A percentile compares a stretch with the other conserved stretches of the same genome.
Conservation (phyloP, 2,888 invertebrate genomes). For the Tipula confusa region DNA sequence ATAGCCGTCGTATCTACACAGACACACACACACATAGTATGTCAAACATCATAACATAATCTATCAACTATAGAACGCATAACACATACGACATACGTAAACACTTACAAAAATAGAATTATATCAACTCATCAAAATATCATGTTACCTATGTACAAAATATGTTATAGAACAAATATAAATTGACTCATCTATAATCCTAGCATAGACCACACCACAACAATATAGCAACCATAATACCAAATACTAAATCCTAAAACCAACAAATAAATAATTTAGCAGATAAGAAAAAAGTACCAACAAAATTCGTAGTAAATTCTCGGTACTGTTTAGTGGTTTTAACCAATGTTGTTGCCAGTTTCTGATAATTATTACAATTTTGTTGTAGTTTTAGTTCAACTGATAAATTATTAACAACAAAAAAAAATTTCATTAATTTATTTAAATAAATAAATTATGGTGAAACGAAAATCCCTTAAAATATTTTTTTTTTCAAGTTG, state of each 20-base stretch:
- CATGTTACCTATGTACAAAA: background rate
- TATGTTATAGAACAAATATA: background rate
- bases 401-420: background rate
- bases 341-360: background rate
- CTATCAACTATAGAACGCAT: background rate
- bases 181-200: background rate
- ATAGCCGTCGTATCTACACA: too few species aligned
- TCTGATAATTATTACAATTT: background rate
- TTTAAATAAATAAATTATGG: background rate
- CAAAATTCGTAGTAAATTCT: background rate
- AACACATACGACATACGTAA: background rate
- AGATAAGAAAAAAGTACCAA: background rate
- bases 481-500: background rate
- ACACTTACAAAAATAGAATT: background rate
- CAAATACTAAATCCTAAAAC: background rate
- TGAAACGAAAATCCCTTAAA: background rate
- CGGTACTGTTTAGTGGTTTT: background rate
- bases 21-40: background rate
- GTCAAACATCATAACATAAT: background rate
- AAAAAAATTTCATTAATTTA: background rate
- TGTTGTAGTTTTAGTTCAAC: background rate
- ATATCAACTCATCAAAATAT: background rate
- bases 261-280: background rate
- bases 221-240: too few species aligned
- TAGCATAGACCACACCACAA: background rate